phyloP scores from a whole-genome alignment of 2,113 vertebrate genomes.

The Todiramphus saurophagus region DNA sequence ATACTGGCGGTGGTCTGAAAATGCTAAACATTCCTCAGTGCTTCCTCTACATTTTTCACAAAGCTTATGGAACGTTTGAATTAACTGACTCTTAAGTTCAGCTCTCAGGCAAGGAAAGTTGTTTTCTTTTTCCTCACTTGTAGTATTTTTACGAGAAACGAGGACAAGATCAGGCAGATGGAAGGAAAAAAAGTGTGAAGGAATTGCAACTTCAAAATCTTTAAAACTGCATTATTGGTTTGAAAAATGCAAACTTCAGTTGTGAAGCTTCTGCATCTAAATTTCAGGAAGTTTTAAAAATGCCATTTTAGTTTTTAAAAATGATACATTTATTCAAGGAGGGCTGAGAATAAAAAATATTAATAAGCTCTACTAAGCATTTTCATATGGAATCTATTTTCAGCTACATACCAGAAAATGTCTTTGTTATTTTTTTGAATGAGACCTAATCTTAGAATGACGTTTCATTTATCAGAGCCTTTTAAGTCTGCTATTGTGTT shows the following conservation, averaged over 20 bases:
- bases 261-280: not conserved
- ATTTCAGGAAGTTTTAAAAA: not conserved
- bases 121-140: not conserved
- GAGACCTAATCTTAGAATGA: conserved; percentile 50
- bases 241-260: not conserved
- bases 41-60: not conserved
- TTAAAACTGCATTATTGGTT: not conserved
- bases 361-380: not conserved
- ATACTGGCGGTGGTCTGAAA: not conserved
- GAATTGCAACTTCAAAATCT: not conserved
- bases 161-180: conserved; percentile 15
- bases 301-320: not conserved
- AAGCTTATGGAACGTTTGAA: not conserved
- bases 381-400: conserved; percentile 61
- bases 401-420: conserved; percentile 51
- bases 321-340: not conserved
- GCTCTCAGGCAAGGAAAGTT: not conserved
- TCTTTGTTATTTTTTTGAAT: conserved; percentile 59
- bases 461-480: conserved; percentile 61
- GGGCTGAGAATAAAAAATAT: not conserved
- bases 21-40: not conserved
- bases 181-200: not conserved
- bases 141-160: not conserved
- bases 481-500: conserved; percentile 58
- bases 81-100: not conserved